Evolutionary conservation across 2,888 invertebrate genomes (phyloP).

Genomic region (Holacanthella duospinosa): DNA sequence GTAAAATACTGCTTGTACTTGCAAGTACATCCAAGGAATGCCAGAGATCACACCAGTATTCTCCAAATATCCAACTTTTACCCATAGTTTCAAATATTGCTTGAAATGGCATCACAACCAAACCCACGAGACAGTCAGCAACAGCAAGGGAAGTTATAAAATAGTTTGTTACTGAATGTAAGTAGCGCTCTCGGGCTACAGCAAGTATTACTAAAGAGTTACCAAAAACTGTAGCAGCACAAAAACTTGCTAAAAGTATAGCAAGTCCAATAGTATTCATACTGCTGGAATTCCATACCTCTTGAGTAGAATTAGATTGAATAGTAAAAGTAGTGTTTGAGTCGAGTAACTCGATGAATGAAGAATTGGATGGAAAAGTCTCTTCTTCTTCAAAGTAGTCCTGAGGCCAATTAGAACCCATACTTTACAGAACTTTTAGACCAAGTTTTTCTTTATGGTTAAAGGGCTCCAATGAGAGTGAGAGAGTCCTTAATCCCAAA

Average conservation of each 20-base stretch:
- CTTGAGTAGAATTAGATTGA: not conserved
- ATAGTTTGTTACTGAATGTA: constrained; percentile 95
- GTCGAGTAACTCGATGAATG: not conserved
- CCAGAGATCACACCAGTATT: constrained; percentile 96
- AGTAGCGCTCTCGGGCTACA: constrained; percentile 79
- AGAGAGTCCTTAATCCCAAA: not conserved
- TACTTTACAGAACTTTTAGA: not conserved
- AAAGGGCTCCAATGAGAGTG: not conserved
- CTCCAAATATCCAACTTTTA: constrained; percentile 87
- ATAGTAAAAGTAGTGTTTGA: not conserved
- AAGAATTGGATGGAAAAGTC: not conserved
- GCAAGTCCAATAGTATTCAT: constrained; percentile 19
- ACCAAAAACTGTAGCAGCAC: constrained; percentile 85
- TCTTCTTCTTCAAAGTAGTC: not conserved
- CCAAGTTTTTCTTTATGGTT: not conserved
- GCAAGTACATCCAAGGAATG: constrained; percentile 91
- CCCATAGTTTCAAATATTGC: constrained; percentile 79
- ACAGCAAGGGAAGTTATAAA: constrained; percentile 94
- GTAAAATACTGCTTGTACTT: constrained; percentile 93
- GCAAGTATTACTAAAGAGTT: constrained; percentile 90
- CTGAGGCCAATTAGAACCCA: not conserved
- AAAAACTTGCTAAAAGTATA: constrained; percentile 65
- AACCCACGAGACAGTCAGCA: constrained; percentile 89
- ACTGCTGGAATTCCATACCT: not conserved
- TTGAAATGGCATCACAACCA: constrained; percentile 96